Percentiles rank a stretch among this genome's conserved stretches.
Evolutionary conservation across 2,797 vertebrate genomes (phyloP).

Genomic region (Cryptoprocta ferox): DNA sequence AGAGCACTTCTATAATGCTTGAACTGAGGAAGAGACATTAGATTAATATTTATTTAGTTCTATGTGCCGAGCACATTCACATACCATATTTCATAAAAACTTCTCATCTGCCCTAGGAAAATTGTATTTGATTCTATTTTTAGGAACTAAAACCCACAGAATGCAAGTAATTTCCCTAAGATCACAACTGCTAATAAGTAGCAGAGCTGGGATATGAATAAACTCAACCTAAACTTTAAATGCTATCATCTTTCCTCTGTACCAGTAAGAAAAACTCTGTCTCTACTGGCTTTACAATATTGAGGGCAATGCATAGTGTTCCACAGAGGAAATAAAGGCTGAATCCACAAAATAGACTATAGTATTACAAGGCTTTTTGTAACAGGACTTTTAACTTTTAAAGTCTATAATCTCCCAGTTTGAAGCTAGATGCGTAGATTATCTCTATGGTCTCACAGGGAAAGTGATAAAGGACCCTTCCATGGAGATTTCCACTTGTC

Average conservation of each 20-base stretch:
- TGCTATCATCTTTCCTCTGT: neutral
- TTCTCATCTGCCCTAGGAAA: neutral
- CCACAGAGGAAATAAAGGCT: neutral
- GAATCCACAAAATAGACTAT: too few relatives aligned
- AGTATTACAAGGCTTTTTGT: neutral
- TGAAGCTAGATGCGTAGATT: neutral
- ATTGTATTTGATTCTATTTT: neutral
- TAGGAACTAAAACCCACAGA: neutral
- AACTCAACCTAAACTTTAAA: neutral
- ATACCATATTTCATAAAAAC: neutral
- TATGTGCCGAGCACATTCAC: neutral
- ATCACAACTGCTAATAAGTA: neutral
- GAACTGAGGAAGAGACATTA: neutral
- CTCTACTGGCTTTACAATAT: neutral
- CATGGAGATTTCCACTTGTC: neutral
- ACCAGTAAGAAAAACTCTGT: neutral
- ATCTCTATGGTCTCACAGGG: rapidly evolving
- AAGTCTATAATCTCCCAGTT: neutral
- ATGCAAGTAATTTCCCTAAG: neutral
- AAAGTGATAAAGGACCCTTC: neutral
- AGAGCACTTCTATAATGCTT: neutral
- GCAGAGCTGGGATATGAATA: neutral
- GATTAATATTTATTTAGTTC: neutral
- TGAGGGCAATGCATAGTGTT: neutral
- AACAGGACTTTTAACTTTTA: neutral